Evolutionary conservation across 1,140 invertebrate genomes (phyloP), one percentile per base, ranked within the genome.

Genomic region (Sminthurides bifidus): DNA sequence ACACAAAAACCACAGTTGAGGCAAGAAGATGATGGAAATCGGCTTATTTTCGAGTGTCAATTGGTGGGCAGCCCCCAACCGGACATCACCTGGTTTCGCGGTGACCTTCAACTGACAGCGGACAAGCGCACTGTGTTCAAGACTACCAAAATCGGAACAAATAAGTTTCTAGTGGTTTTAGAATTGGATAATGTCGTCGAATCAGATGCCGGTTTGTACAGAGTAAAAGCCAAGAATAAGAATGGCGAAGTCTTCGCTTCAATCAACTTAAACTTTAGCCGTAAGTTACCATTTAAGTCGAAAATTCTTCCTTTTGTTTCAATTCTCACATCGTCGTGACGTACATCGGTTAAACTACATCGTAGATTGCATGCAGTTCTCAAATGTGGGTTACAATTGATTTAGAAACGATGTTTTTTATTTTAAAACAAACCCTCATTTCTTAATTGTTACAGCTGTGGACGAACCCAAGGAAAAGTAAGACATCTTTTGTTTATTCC

Each of bases 251-350:
- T 96, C 68, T 85, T 92, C 56, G 92, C 92, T 62, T 95, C 92
- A 66, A 96, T 98, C 73, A 97, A 95, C 73, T 81, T 98, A 68
- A 97, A 97, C 79, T 96, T 98, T 73, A 92, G 89, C 73, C 89
- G 91, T 95, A 76, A 92, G 89, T 92, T 68, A 52, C 40, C 12
- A 35, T 33, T 51, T 26, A 38, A 19, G 24, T 52, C 8, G n/a
- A n/a, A n/a, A n/a, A n/a, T 15, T 15, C 17, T 14, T 6, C 17
- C 14, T 23, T 44, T 44, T 12, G 21, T 23, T n/a, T n/a, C n/a
- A n/a, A n/a, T n/a, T n/a, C n/a, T n/a, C n/a, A n/a, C n/a, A n/a
- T n/a, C n/a, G n/a, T n/a, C n/a, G n/a, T n/a, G n/a, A n/a, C n/a
- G n/a, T n/a, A n/a, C n/a, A n/a, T n/a, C n/a, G n/a, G n/a, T n/a